These are phyloP conservation scores for Pandemis cinnamomeana DNA, from an alignment of 2,888 invertebrate genomes.

Conservation along the genomic window DNA sequence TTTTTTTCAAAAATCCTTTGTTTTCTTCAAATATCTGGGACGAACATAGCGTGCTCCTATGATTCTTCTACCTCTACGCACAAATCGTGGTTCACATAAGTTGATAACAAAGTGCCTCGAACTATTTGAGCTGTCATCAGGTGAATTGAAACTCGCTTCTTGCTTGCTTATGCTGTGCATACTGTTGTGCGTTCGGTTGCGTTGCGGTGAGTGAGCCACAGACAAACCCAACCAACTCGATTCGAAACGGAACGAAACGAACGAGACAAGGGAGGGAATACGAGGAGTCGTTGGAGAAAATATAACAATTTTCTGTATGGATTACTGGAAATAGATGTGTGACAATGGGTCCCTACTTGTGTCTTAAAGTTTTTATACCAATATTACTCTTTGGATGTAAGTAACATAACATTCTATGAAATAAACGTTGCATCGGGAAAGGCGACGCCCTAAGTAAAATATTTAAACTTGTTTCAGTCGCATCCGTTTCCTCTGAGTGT, in stretches of 20 bases:
- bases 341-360: slow-evolving; percentile 51
- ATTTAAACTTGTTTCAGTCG: slow-evolving; percentile 62
- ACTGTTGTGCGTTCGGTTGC: no score
- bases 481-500: slow-evolving; percentile 80
- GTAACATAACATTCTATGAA: slow-evolving; percentile 42
- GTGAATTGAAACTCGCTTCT: no score
- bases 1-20: no score
- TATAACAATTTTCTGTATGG: slow-evolving; percentile 36
- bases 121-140: no score
- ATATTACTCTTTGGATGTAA: slow-evolving; percentile 55
- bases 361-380: slow-evolving; percentile 47
- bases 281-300: not conserved
- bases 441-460: slow-evolving; percentile 69
- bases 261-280: not conserved
- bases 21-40: no score
- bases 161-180: no score
- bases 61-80: no score
- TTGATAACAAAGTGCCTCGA: no score
- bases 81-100: no score
- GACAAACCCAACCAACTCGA: not conserved
- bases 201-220: no score
- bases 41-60: no score
- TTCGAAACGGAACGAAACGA: slow-evolving; percentile 3
- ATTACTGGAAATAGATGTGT: slow-evolving; percentile 11
- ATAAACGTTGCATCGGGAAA: slow-evolving; percentile 34